Evolutionary conservation across 2,888 invertebrate species (phyloP).

Genomic region (Hydraecia micacea): DNA sequence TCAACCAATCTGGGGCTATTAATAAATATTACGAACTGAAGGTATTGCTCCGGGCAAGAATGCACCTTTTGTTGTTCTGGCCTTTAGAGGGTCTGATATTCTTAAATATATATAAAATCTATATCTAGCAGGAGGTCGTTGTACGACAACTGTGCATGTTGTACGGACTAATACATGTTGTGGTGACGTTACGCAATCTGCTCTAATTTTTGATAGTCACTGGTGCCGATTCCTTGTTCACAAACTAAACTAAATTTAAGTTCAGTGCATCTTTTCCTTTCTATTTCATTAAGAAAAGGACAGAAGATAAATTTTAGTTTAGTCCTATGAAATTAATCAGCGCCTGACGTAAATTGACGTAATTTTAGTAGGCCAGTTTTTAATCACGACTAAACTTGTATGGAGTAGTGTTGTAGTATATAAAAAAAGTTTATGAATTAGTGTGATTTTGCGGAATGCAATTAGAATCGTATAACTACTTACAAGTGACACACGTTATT

Average conservation of each 20-base stretch:
- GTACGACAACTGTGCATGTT: neutral
- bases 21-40: constrained; percentile 33
- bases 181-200: too few relatives aligned
- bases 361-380: too few relatives aligned
- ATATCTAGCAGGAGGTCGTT: neutral
- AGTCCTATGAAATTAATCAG: too few relatives aligned
- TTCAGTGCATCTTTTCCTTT: too few relatives aligned
- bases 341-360: too few relatives aligned
- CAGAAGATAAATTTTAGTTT: too few relatives aligned
- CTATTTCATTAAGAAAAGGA: too few relatives aligned
- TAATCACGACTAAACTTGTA: too few relatives aligned
- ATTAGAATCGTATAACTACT: too few relatives aligned
- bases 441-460: neutral
- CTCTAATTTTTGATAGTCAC: neutral
- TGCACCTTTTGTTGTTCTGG: constrained; percentile 12
- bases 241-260: too few relatives aligned
- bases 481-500: neutral
- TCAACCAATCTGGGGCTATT: constrained; percentile 10
- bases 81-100: constrained; percentile 4
- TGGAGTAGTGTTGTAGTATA: too few relatives aligned
- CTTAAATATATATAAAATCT: neutral
- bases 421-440: neutral
- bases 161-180: neutral
- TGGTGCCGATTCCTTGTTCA: too few relatives aligned
- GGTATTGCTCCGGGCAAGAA: constrained; percentile 21